Evolutionary conservation across 2,113 vertebrate species (phyloP).

Genomic region (Dipodomys spectabilis): DNA sequence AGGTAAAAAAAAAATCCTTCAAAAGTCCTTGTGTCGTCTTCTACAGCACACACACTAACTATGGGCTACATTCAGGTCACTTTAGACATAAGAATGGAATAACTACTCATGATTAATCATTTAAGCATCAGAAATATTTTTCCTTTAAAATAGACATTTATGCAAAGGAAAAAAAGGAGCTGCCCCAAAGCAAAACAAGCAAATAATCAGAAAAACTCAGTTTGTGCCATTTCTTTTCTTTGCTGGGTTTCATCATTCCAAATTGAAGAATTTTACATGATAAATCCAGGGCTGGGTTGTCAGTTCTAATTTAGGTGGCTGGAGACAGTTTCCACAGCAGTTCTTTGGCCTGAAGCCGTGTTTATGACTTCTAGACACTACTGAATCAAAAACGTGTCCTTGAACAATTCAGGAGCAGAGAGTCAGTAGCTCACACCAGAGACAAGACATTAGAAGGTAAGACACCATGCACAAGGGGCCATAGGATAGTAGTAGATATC

Average conservation of each 20-base stretch:
- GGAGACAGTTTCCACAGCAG: slow-evolving; percentile 86
- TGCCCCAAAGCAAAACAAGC: slow-evolving; percentile 79
- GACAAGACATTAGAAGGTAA: slow-evolving; percentile 32
- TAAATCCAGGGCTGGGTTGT: slow-evolving; percentile 85
- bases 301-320: slow-evolving; percentile 90
- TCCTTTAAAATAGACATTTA: slow-evolving; percentile 60
- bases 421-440: slow-evolving; percentile 81
- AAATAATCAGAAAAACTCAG: slow-evolving; percentile 20
- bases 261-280: slow-evolving; percentile 84
- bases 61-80: not conserved
- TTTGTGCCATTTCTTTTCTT: slow-evolving; percentile 78
- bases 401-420: slow-evolving; percentile 88
- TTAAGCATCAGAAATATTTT: slow-evolving; percentile 34
- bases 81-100: slow-evolving; percentile 3
- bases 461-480: too few relatives aligned
- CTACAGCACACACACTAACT: not conserved
- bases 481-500: fast-evolving
- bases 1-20: not conserved
- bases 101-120: slow-evolving; percentile 31
- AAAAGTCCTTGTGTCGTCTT: not conserved
- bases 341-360: slow-evolving; percentile 89
- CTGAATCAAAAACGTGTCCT: slow-evolving; percentile 88
- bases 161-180: slow-evolving; percentile 55
- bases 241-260: slow-evolving; percentile 80
- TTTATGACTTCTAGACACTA: slow-evolving; percentile 85